Base-by-base conservation (phyloP, 2,113 vertebrate genomes). In the Syngnathus floridae region DNA sequence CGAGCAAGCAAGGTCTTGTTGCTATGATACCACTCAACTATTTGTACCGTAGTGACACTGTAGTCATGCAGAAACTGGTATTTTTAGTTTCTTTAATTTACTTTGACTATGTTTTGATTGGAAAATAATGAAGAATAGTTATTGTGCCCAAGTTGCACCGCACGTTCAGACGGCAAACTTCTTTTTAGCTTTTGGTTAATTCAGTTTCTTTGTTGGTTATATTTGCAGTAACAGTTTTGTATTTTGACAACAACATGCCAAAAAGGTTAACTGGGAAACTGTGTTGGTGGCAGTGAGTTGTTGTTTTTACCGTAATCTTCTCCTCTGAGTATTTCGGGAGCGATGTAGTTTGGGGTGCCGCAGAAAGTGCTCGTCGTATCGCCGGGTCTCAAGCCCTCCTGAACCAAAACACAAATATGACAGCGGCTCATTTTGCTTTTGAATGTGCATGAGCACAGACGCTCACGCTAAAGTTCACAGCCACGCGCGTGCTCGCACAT, bases 351-450 rank as follows among this genome's bases (percentile, higher is more conserved):
- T 66, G 97, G 97, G 82, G 97, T 99, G 41, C 97, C 97, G 72
- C 97, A 99, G 87, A 99, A 99, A 0, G 97, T 99, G 89, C 97
- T 99, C 16, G 97, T 99, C 38, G 95, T 98, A 84, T 99, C 97
- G 72, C 97, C 97, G 9, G 97, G 97, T 74, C 97, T 93, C 82
- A 99, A 86, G 19, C 97, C 96, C 90, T 99, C 97, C 97, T 99
- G 88, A 64, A 82, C 76, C 89, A 64, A 73, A 55, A 64, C 41
- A 57, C 55, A 75, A 37, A 35, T 6, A 10, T 49, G 26, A 43
- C 11, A 68, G 60, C 17, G 62, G 58, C 48, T n/a, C 14, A 36
- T 7, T 22, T 43, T 16, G 9, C 6, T 22, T 22, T 22, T 21
- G 31, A 60, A 41, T 16, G 13, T 17, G 1, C 26, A n/a, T 1